Conservation (phyloP, 2,797 vertebrate species). For the Siniperca obscura region DNA sequence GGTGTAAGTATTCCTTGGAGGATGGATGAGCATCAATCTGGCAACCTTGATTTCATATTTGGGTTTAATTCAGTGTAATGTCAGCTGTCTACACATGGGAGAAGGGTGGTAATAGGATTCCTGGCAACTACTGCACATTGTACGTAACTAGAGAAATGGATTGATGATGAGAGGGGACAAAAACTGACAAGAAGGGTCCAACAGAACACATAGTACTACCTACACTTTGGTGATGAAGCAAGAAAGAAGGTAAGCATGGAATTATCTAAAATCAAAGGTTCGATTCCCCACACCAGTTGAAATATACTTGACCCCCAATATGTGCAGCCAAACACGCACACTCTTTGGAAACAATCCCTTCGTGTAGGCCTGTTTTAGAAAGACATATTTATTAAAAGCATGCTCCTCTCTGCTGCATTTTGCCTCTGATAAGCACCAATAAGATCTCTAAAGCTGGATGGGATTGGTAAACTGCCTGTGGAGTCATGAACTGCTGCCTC, state of each 20-base stretch:
- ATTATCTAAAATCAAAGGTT: conserved; percentile 13
- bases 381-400: conserved; percentile 27
- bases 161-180: conserved; percentile 8
- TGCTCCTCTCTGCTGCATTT: conserved; percentile 12
- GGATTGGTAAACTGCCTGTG: conserved; percentile 33
- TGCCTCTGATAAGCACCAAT: conserved; percentile 11
- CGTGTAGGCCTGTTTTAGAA: not conserved
- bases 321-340: not conserved
- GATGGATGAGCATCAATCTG: conserved; percentile 69
- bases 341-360: conserved; percentile 1
- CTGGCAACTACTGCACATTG: conserved; percentile 47
- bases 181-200: not conserved
- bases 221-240: not conserved
- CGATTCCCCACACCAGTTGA: not conserved
- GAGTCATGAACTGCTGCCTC: conserved; percentile 35
- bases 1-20: conserved; percentile 76
- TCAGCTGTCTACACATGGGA: conserved; percentile 68
- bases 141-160: conserved; percentile 14
- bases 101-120: conserved; percentile 51
- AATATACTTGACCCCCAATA: not conserved
- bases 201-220: conserved; percentile 8
- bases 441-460: conserved; percentile 14
- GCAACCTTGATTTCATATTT: conserved; percentile 74
- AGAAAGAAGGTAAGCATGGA: not conserved
- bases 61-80: conserved; percentile 65